Evolutionary conservation across 2,888 invertebrate species (phyloP), one percentile per base, ranked within the genome.

Genomic region (Agonopterix subpropinquella): DNA sequence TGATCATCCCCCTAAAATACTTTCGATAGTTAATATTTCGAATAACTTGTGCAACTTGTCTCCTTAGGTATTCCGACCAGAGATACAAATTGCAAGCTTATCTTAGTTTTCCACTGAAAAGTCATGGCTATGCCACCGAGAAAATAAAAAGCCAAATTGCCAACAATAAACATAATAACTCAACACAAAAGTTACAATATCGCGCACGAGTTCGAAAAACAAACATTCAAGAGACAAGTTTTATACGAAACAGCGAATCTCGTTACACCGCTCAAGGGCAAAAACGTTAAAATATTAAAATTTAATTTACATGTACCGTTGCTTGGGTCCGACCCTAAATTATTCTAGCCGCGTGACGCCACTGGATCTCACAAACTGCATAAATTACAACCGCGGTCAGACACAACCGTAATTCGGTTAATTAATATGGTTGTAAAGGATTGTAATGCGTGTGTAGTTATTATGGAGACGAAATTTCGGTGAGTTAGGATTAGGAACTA

Each of bases 391-490:
- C 36, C 41, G 37, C 37, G 51, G 51, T 52, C 51, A 49, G 48
- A 37, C 47, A 9, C 8, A 43, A 51, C 51, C 51, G 48, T 52
- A 52, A 52, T 52, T 48, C 51, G 28, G 48, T 47, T 48, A 52
- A 52, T 52, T 48, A 52, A 52, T 52, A 52, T 47, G 47, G 47
- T 52, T 52, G 51, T 51, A 48, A 48, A 47, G 51, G 51, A 46
- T 46, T 47, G 46, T 47, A 41, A 47, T 43, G 35, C 44, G 42
- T 11, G 8, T 13, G 42, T 10, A 39, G 39, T 10, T 39, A 28
- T 28, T 28, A 28, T 28, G 28, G 28, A 28, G 28, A 28, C 39
- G n/a, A 39, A 39, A 39, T 39, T 9, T 39, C 1, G n/a, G 9
- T 39, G n/a, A n/a, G 39, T 39, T n/a, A 9, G 39, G 10, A 39